Conservation (phyloP, 2,888 invertebrate species). For the Cecidostiba fungosa region DNA sequence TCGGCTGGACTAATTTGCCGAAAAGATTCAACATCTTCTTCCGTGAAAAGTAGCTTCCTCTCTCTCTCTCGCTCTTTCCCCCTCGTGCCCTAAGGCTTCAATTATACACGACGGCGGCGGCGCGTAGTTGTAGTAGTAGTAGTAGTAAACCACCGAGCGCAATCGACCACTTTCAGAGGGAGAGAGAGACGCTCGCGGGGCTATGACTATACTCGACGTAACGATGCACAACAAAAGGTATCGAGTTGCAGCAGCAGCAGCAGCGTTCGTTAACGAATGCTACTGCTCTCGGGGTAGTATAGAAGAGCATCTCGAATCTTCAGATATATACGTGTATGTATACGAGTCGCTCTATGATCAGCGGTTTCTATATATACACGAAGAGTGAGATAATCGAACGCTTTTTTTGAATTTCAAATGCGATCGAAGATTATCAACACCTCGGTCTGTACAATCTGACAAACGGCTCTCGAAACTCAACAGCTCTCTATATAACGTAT, state of each 20-base stretch:
- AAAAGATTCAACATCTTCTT: background rate
- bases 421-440: background rate
- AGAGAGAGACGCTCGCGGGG: conserved; percentile 52
- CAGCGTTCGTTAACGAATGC: conserved; percentile 74
- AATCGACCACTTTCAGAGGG: conserved; percentile 73
- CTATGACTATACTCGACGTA: conserved; percentile 72
- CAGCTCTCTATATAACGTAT: background rate
- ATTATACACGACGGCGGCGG: conserved; percentile 66
- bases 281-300: conserved; percentile 41
- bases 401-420: too few species aligned
- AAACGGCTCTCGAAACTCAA: background rate
- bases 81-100: conserved; percentile 69
- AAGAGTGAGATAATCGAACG: background rate
- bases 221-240: conserved; percentile 76
- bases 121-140: conserved; percentile 54
- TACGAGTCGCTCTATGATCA: background rate
- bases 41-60: conserved; percentile 39
- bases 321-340: background rate
- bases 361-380: background rate
- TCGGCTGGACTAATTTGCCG: conserved; percentile 43
- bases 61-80: conserved; percentile 14
- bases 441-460: background rate
- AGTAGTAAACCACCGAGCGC: conserved; percentile 69
- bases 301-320: conserved; percentile 64
- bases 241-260: conserved; percentile 73